Conservation (phyloP, 1,140 invertebrate genomes). For the Dendrolimus kikuchii region DNA sequence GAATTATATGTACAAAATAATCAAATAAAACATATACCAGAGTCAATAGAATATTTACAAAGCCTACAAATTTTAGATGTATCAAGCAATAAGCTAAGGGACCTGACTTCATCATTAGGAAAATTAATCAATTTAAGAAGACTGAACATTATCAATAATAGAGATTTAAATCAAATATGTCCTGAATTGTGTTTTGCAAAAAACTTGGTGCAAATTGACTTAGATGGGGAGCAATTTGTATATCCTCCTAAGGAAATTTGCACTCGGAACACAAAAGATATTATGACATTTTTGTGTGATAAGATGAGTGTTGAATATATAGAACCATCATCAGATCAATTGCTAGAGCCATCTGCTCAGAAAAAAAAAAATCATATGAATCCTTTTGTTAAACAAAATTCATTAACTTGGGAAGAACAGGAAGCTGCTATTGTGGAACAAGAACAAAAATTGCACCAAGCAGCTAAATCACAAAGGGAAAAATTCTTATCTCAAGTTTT, state of each 20-base stretch:
- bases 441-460: constrained; percentile 62
- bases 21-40: constrained; percentile 77
- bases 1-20: constrained; percentile 80
- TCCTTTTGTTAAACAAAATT: constrained; percentile 42
- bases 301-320: constrained; percentile 59
- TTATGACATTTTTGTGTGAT: constrained; percentile 78
- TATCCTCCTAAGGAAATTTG: constrained; percentile 77
- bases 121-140: constrained; percentile 73
- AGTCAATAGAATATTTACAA: constrained; percentile 75
- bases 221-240: constrained; percentile 75
- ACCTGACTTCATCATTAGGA: constrained; percentile 77
- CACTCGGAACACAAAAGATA: constrained; percentile 73
- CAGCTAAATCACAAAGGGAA: constrained; percentile 59
- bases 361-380: constrained; percentile 26
- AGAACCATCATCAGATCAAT: constrained; percentile 27
- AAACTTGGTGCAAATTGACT: constrained; percentile 72
- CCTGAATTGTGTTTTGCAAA: constrained; percentile 75
- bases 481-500: constrained; percentile 76
- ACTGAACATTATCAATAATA: constrained; percentile 75
- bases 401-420: constrained; percentile 61
- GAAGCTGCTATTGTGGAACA: constrained; percentile 56
- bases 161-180: constrained; percentile 73
- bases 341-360: constrained; percentile 24
- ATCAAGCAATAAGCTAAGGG: constrained; percentile 80
- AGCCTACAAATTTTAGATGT: constrained; percentile 79